Evolutionary conservation across 92 coral and sea anemone genomes (phyloP).

Genomic region (Anthopleura xanthogrammica): DNA sequence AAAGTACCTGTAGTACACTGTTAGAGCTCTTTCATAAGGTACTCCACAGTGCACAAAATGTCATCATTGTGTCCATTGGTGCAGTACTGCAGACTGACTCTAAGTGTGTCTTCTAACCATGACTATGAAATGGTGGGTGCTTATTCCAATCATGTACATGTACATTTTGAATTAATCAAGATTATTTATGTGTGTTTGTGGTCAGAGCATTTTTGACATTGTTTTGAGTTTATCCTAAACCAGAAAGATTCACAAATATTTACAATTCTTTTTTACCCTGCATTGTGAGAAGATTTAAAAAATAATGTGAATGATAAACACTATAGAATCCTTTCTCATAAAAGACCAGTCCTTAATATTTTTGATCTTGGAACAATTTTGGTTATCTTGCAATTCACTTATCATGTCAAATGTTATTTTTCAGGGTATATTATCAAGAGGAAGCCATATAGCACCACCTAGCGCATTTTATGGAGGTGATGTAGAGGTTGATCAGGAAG

Average conservation of each 20-base stretch:
- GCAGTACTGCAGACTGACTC: background rate
- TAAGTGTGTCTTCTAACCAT: background rate
- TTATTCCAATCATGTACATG: constrained; percentile 4
- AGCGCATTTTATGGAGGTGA: constrained; percentile 95
- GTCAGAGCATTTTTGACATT: too few species aligned
- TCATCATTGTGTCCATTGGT: constrained; percentile 9
- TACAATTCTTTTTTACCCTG: too few species aligned
- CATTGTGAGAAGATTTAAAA: too few species aligned
- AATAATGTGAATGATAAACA: too few species aligned
- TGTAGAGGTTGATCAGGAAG: constrained; percentile 77
- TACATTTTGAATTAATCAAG: background rate
- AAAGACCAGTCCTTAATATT: background rate
- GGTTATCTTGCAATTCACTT: background rate
- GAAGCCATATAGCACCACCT: constrained; percentile 71
- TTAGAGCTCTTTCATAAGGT: background rate
- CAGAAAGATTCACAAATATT: too few species aligned
- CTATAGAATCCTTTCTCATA: too few species aligned
- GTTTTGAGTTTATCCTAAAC: too few species aligned
- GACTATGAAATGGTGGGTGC: background rate
- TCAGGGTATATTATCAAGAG: constrained; percentile 89
- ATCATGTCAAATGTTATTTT: background rate
- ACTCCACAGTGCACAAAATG: constrained; percentile 3
- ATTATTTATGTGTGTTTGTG: background rate
- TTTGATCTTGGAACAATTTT: background rate
- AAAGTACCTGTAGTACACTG: background rate